Conservation (phyloP, 2,888 invertebrate genomes). For the Scotopteryx bipunctaria region DNA sequence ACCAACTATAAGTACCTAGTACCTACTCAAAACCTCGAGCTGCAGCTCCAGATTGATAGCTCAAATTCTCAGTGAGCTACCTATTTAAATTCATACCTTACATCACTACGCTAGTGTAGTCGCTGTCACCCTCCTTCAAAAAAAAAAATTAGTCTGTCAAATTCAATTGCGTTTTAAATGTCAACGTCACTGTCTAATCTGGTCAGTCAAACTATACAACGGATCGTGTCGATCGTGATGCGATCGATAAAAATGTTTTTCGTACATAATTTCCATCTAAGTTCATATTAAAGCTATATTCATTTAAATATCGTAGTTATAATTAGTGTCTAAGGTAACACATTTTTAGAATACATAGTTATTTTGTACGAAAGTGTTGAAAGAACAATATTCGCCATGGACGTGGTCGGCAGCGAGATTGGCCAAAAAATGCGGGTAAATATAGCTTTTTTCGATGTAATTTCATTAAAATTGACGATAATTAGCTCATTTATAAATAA, state of each 20-base stretch:
- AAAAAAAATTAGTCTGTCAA: too few species aligned
- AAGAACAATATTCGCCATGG: constrained; percentile 79
- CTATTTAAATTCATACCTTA: too few species aligned
- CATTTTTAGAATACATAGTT: neutral
- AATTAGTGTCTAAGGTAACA: constrained; percentile 4
- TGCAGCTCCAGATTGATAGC: too few species aligned
- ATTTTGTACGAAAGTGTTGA: constrained; percentile 7
- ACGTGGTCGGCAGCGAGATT: constrained; percentile 92
- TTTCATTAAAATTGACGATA: neutral
- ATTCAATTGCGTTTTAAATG: neutral
- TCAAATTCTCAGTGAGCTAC: too few species aligned
- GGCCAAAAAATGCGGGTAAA: constrained; percentile 94
- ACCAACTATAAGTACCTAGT: too few species aligned
- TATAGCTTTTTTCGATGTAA: constrained; percentile 48
- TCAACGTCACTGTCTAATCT: too few species aligned
- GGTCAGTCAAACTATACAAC: neutral
- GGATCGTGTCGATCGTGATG: neutral
- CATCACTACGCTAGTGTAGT: too few species aligned
- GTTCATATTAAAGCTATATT: neutral
- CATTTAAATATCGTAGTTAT: neutral
- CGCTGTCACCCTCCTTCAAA: too few species aligned
- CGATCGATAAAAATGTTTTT: neutral
- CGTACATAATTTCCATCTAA: neutral
- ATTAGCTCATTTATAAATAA: neutral
- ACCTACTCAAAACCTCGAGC: too few species aligned